These are phyloP conservation scores for Centruroides sculpturatus DNA, from an alignment of 1,140 invertebrate genomes.

Conservation along the genomic window DNA sequence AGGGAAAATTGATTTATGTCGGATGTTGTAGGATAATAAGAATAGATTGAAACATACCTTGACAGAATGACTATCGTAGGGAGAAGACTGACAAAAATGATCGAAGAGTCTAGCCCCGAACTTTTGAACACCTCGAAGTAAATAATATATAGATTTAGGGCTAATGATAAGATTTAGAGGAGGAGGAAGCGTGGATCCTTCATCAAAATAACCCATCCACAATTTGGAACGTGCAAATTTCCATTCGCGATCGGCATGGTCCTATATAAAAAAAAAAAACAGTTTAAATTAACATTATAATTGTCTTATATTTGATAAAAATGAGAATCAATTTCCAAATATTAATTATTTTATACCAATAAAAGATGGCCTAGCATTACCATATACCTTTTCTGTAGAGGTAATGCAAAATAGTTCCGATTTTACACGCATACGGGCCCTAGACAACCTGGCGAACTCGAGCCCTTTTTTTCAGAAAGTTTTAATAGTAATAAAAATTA, in stretches of 20 bases:
- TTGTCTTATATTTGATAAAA: too few species aligned
- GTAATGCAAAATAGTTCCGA: too few species aligned
- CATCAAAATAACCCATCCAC: constrained; percentile 44
- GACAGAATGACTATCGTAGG: constrained; percentile 1
- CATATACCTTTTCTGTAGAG: too few species aligned
- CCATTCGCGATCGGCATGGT: constrained; percentile 44
- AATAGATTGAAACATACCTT: not conserved
- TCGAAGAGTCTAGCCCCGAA: constrained; percentile 17
- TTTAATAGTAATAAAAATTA: too few species aligned
- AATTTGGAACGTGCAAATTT: constrained; percentile 42
- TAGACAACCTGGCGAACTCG: too few species aligned
- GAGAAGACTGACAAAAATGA: constrained; percentile 4
- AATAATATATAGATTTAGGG: constrained; percentile 38
- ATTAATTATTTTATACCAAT: too few species aligned
- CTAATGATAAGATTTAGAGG: constrained; percentile 43
- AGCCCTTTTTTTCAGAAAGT: too few species aligned
- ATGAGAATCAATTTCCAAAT: too few species aligned
- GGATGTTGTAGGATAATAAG: too few species aligned
- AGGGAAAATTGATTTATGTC: not conserved
- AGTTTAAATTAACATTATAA: too few species aligned
- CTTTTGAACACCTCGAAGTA: constrained; percentile 23
- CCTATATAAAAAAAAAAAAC: constrained; percentile 25
- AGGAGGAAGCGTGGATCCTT: constrained; percentile 39
- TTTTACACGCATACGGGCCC: too few species aligned
- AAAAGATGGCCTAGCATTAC: too few species aligned